Conservation (phyloP, 2,113 vertebrate species). For the Paratilapia polleni region DNA sequence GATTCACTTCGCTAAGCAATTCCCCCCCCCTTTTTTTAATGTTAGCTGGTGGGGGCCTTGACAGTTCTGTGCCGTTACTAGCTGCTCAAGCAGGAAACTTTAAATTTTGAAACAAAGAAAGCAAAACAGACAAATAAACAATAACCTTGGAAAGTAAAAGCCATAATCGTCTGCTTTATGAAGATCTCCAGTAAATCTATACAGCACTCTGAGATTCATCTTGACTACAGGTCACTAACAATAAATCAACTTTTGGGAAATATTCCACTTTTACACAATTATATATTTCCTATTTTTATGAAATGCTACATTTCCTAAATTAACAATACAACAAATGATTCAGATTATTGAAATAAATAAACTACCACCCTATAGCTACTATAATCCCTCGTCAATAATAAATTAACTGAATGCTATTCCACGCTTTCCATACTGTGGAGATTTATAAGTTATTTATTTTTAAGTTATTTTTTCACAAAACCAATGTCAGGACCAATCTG, state of each 20-base stretch:
- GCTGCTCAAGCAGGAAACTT: not conserved
- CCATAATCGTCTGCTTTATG: not conserved
- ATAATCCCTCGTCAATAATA: not conserved
- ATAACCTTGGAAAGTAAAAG: not conserved
- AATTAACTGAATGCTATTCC: not conserved
- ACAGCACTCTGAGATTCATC: not conserved
- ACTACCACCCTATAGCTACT: not conserved
- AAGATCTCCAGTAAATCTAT: not conserved
- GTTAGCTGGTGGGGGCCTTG: not conserved
- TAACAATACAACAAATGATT: not conserved
- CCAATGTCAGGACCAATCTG: not conserved
- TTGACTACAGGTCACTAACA: not conserved
- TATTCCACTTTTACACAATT: not conserved
- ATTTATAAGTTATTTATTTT: no score
- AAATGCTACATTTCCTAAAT: not conserved
- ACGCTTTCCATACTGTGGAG: not conserved
- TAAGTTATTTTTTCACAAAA: no score
- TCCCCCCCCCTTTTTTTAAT: rapidly evolving
- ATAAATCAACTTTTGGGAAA: not conserved
- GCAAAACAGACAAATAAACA: not conserved
- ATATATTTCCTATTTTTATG: not conserved
- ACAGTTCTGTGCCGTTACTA: not conserved
- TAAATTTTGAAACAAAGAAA: rapidly evolving
- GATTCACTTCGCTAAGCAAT: not conserved
- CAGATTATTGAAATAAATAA: not conserved